Conservation (phyloP, 1,140 invertebrate species). For the Neodiprion pinetum region DNA sequence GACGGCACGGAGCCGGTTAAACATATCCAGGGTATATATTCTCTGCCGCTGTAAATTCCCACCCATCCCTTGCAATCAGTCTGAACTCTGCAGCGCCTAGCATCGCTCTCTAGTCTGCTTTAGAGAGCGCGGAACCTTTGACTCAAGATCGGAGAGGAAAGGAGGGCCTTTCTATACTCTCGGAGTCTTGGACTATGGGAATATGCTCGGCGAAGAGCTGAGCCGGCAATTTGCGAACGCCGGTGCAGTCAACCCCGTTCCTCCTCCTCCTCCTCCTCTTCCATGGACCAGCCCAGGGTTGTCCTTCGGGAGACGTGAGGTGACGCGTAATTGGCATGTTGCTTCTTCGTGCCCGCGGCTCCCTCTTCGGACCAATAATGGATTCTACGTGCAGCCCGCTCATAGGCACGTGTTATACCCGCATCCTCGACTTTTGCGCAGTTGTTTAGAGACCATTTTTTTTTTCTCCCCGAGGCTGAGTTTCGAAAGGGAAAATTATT, state of each 20-base stretch:
- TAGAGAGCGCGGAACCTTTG: conserved; percentile 28
- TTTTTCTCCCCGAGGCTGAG: no score
- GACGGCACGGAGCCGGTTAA: no score
- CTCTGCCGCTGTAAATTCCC: conserved; percentile 31
- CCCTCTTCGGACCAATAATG: conserved; percentile 8
- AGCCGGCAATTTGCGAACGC: conserved; percentile 32
- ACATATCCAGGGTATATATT: background rate
- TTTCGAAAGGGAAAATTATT: no score
- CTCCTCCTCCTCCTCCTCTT: background rate
- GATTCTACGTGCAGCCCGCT: background rate
- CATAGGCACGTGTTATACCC: conserved; percentile 1
- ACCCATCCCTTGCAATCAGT: conserved; percentile 33
- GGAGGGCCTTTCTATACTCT: conserved; percentile 14
- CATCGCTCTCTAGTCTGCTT: conserved; percentile 9
- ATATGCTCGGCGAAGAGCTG: background rate
- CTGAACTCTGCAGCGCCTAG: conserved; percentile 30
- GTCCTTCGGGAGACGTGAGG: conserved; percentile 32
- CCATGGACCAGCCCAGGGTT: background rate
- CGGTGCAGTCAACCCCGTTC: conserved; percentile 17
- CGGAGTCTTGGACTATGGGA: background rate
- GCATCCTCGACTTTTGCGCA: background rate
- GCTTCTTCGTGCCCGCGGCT: conserved; percentile 2
- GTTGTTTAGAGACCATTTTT: background rate
- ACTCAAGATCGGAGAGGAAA: conserved; percentile 12
- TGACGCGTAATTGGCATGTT: conserved; percentile 28